phyloP scores from a whole-genome alignment of 2,888 invertebrate genomes.

The Chrysolina americana region DNA sequence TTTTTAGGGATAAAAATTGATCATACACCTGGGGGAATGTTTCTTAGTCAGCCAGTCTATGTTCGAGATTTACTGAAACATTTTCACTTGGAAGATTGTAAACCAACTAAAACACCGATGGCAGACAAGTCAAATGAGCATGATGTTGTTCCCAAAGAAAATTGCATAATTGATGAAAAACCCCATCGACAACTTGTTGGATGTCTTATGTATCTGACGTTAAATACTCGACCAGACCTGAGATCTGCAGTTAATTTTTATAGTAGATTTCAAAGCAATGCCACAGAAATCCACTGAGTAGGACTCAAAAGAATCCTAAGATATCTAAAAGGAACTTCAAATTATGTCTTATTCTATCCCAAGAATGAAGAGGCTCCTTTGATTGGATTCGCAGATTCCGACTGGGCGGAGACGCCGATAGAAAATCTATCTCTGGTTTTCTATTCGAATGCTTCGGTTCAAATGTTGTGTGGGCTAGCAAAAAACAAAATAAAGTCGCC shows the following conservation, averaged over 20 bases:
- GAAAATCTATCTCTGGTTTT: no score
- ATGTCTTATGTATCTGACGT: background rate
- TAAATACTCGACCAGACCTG: background rate
- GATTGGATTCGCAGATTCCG: background rate
- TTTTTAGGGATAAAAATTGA: conserved; percentile 56
- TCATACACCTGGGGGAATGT: conserved; percentile 42
- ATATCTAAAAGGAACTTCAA: conserved; percentile 1
- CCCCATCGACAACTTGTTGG: conserved; percentile 3
- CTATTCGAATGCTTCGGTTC: background rate
- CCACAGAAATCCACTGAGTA: conserved; percentile 9
- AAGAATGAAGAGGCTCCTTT: background rate
- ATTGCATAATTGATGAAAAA: background rate
- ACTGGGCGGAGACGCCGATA: background rate
- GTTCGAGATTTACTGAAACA: conserved; percentile 50
- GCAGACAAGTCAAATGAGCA: conserved; percentile 24
- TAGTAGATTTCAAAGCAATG: background rate
- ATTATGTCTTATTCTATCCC: conserved; percentile 3
- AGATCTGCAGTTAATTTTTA: background rate
- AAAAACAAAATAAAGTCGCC: conserved; percentile 16
- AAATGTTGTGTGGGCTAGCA: background rate
- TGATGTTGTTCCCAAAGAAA: background rate
- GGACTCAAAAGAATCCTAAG: conserved; percentile 13
- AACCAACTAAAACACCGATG: conserved; percentile 39
- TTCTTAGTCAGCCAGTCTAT: conserved; percentile 52
- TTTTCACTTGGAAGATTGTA: conserved; percentile 55